Evolutionary conservation across 2,113 vertebrate species (phyloP), one percentile per base, ranked within the genome.

Genomic region (Embiotoca jacksoni): DNA sequence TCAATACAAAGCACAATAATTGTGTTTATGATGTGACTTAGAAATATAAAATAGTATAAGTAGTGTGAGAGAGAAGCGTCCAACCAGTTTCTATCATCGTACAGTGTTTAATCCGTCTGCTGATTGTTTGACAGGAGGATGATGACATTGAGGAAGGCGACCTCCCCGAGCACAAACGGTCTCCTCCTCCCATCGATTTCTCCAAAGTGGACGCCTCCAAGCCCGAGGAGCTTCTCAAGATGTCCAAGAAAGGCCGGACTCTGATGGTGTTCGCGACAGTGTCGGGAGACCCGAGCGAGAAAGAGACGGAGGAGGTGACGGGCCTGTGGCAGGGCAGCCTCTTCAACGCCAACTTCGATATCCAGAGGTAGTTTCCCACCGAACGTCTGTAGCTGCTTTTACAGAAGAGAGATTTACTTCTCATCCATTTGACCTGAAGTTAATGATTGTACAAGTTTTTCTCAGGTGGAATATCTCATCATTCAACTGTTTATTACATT

Each of bases 71-170:
- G 6, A 41, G 39, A 23, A 23, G 23, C 23, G 23, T 23, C 39
- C 4, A 41, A 9, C 7, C 39, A 41, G 7, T 44, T 44, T 7
- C 41, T 23, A 23, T 44, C 41, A 46, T 7, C 44, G 7, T 4
- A 9, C 44, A 46, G 1, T 5, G 2, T 50, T 15, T 15, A 15
- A 14, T 15, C 8, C 41, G 1, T 39, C 7, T 32, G 3, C 30
- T 9, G 0, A 31, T 50, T 10, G 31, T 31, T 63, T 37, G 1
- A 53, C 72, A 99, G 98, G 90, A 96, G 68, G 98, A 99, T 36
- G 98, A 99, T 6, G 98, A 99, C 81, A 99, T 99, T 2, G 98
- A 99, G 75, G 98, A 99, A 74, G 97, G 97, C 0, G 98, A 99
- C 78, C 95, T 99, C 31, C 98, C 98, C 0, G 98, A 99, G 59